Base-by-base conservation (phyloP, 2,797 vertebrate genomes). In the Onychomys leucogaster region DNA sequence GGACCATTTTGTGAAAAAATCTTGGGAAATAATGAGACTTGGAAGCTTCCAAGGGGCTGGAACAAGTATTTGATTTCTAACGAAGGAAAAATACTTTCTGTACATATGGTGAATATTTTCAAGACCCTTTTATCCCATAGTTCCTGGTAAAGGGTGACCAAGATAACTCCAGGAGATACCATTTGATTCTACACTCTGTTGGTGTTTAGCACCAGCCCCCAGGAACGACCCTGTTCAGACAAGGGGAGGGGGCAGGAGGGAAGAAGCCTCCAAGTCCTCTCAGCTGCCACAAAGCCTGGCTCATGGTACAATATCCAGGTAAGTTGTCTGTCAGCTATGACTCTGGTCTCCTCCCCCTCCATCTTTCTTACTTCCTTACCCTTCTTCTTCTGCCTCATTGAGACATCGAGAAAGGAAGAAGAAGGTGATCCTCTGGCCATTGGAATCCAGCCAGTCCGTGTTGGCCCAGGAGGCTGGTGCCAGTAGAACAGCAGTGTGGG, bases 1-100 rank as follows among this genome's bases (percentile, higher is more conserved):
- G 34, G 41, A n/a, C 10, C 8, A 67, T 52, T 82, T 49, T 84
- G 43, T 55, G 65, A 84, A 82, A 77, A 8, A 77, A 6, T 9
- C 80, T 96, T 46, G 32, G 61, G 19, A 91, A 94, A 75, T 49
- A 81, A 67, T 65, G 77, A 94, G 63, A 77, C 11, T 61, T 91
- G 46, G 11, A 71, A 59, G 8, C 73, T 12, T 23, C 59, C 86
- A 95, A 80, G 14, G 16, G 23, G 19, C 65, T 46, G 89, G 21
- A n/a, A 80, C 59, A 86, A 87, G 86, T 76, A 37, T 76, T 92
- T 89, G 46, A 8, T 95, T 94, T 87, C 52, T 43, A 67, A 59
- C 49, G 16, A 94, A 49, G 52, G n/a, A 73, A 85, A 80, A 80
- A 63, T 85, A 49, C 5, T 1, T 71, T 87, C 4, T 67, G 6